Conservation (phyloP, 2,888 invertebrate species). For the Ceriagrion tenellum region DNA sequence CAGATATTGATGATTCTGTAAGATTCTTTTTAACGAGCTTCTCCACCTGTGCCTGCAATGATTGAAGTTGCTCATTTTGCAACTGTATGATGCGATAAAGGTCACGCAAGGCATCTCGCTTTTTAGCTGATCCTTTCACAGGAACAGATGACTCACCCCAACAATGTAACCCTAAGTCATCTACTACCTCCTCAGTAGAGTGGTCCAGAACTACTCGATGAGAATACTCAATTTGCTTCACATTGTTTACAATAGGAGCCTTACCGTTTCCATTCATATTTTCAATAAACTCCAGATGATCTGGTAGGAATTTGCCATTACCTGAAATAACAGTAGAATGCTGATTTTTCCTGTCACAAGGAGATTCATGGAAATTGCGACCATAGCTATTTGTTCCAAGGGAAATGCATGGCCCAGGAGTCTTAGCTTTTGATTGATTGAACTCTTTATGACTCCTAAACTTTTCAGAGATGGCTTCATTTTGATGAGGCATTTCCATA, state of each 20-base stretch:
- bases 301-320: neutral
- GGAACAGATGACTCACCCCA: neutral
- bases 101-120: conserved; percentile 75
- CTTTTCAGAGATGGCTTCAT: neutral
- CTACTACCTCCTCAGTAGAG: neutral
- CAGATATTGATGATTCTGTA: conserved; percentile 27
- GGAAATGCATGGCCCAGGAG: neutral
- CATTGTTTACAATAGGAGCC: neutral
- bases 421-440: neutral
- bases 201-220: neutral
- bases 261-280: neutral
- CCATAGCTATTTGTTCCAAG: neutral
- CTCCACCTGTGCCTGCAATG: conserved; percentile 84
- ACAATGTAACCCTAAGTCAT: neutral
- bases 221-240: neutral
- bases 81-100: conserved; percentile 83
- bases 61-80: conserved; percentile 84
- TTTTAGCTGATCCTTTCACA: neutral
- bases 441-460: neutral
- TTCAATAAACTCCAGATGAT: neutral
- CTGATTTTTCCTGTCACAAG: neutral
- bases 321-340: neutral
- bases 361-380: neutral
- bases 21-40: conserved; percentile 77
- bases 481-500: neutral